Evolutionary conservation across 2,888 invertebrate genomes (phyloP).

Genomic region (Epicampocera succincta): DNA sequence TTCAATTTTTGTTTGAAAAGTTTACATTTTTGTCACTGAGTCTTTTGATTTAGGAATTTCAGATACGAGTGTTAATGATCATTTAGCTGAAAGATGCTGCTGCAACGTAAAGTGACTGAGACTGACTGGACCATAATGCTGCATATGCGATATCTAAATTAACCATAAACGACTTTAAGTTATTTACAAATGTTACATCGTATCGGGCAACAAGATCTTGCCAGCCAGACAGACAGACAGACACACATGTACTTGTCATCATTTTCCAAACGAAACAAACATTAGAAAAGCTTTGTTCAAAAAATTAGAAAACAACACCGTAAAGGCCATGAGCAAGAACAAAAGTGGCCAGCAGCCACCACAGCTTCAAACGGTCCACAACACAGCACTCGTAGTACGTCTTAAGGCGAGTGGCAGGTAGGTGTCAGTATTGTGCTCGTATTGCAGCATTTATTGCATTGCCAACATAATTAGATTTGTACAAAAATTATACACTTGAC

Average conservation of each 20-base stretch:
- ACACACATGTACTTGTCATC: constrained; percentile 44
- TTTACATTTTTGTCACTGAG: neutral
- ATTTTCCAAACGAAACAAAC: constrained; percentile 6
- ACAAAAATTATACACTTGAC: constrained; percentile 55
- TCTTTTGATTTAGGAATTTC: neutral
- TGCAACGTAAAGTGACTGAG: constrained; percentile 25
- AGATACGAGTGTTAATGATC: constrained; percentile 23
- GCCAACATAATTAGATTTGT: constrained; percentile 67
- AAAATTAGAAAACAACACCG: constrained; percentile 13
- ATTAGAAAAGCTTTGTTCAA: constrained; percentile 11
- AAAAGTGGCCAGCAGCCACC: neutral
- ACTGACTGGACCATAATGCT: constrained; percentile 24
- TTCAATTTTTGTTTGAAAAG: neutral
- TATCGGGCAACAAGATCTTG: constrained; percentile 43
- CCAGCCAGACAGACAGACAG: neutral
- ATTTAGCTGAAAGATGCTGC: constrained; percentile 21
- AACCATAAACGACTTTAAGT: constrained; percentile 62
- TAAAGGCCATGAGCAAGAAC: constrained; percentile 35
- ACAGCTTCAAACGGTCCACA: constrained; percentile 38
- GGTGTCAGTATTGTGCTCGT: constrained; percentile 51
- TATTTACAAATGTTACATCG: constrained; percentile 42
- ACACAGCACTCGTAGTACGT: constrained; percentile 53
- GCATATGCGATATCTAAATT: constrained; percentile 63
- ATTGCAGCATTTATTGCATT: constrained; percentile 61
- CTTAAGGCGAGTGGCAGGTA: constrained; percentile 46